Evolutionary conservation across 30 jellyfish, hydroid and myxozoan species (phyloP).

Genomic region (Rhopilema esculentum): DNA sequence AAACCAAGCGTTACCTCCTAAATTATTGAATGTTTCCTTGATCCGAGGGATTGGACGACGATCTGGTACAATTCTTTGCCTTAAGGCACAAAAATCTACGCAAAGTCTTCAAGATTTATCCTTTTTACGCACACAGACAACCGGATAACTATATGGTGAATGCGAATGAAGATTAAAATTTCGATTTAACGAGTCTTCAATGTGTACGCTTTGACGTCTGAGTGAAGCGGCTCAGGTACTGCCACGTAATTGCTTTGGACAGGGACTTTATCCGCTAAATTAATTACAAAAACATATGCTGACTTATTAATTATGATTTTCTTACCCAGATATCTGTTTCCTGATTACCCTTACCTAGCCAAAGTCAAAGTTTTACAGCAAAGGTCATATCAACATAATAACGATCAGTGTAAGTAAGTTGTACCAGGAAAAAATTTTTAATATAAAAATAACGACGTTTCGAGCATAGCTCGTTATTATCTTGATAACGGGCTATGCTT

Average conservation of each 20-base stretch:
- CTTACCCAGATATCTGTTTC: too few species aligned
- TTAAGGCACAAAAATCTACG: constrained; percentile 39
- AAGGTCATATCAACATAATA: too few species aligned
- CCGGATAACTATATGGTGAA: constrained; percentile 50
- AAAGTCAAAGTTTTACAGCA: too few species aligned
- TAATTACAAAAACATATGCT: too few species aligned
- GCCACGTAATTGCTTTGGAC: constrained; percentile 40
- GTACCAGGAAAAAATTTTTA: too few species aligned
- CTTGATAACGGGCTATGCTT: too few species aligned
- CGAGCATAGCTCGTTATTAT: too few species aligned
- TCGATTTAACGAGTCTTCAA: constrained; percentile 41
- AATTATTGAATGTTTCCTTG: constrained; percentile 22
- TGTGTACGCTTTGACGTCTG: constrained; percentile 58
- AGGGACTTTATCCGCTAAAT: constrained; percentile 48
- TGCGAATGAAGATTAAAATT: constrained; percentile 39
- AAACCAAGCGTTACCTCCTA: constrained; percentile 57
- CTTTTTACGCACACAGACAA: constrained; percentile 60
- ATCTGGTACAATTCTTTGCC: constrained; percentile 57
- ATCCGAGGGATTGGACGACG: constrained; percentile 47
- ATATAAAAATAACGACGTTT: too few species aligned
- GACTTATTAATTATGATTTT: too few species aligned
- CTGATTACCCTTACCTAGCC: too few species aligned
- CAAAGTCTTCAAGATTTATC: constrained; percentile 42
- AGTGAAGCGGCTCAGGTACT: constrained; percentile 44
- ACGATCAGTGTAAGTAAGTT: too few species aligned